Evolutionary conservation across 2,113 vertebrate genomes (phyloP).

Genomic region (Mystacornis crossleyi): DNA sequence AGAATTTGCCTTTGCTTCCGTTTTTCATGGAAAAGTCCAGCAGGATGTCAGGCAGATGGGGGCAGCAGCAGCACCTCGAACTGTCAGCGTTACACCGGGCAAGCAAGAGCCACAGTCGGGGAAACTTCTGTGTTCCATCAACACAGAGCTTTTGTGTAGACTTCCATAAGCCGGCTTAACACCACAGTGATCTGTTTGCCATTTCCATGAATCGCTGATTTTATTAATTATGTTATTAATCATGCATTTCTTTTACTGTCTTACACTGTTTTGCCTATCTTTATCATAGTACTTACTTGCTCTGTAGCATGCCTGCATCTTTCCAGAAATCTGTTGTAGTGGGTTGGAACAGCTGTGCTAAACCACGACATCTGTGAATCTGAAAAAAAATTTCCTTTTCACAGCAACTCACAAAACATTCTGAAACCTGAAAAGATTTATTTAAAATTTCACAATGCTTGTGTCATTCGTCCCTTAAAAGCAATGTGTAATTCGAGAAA

Average conservation of each 20-base stretch:
- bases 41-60: not conserved
- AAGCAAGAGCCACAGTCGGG: not conserved
- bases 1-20: not conserved
- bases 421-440: not conserved
- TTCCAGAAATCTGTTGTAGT: not conserved
- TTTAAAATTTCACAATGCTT: not conserved
- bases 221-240: not conserved
- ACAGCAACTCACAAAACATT: not conserved
- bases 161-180: not conserved
- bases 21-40: not conserved
- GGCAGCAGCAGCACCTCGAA: constrained; percentile 6
- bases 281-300: not conserved
- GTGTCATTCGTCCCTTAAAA: not conserved
- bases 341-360: too few relatives aligned
- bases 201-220: not conserved
- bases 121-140: not conserved
- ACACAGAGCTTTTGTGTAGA: not conserved
- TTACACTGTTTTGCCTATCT: not conserved
- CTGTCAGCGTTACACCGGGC: not conserved
- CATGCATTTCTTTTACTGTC: not conserved
- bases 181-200: not conserved
- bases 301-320: not conserved
- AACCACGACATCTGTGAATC: not conserved
- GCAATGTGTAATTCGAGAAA: not conserved
- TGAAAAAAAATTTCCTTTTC: not conserved